Base-by-base conservation (phyloP, 2,797 vertebrate genomes). In the Hozukius guyotensis region DNA sequence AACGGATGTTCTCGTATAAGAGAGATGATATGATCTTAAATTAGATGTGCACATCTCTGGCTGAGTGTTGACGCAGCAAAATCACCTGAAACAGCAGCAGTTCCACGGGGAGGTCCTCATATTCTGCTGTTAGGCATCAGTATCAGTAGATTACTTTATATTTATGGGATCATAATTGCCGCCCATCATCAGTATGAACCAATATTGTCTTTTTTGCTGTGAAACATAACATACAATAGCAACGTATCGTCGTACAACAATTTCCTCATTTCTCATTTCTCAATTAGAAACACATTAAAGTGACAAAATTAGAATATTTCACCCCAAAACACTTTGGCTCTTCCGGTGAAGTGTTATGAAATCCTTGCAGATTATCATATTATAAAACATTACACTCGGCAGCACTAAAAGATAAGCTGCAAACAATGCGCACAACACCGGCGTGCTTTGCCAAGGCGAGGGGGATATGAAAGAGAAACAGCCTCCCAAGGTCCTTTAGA, bases 321-420 rank as follows among this genome's bases (percentile, higher is more conserved):
- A 81, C 13, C 34, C 22, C 38, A 59, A 59, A 78, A 81, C 52
- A 42, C 57, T 61, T 52, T 52, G 52, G 10, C 69, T 55, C 61
- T 86, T 82, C 12, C 56, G 22, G 78, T 68, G 13, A 69, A 81
- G 64, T 82, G 24, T 77, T 78, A 12, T 72, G 20, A 80, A 80
- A 77, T 24, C 22, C 16, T 75, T 63, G 20, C 42, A 76, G 12
- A 66, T 82, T 36, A 72, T 68, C 29, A 59, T 49, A n/a, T 64
- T 31, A 77, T 72, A 56, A 55, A 78, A 46, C 31, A 65, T 70
- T 59, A 70, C 34, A 82, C 32, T 46, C 24, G 38, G 63, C 52
- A 53, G 34, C n/a, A 52, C 65, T 61, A 29, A 74, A 75, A 72
- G 59, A 76, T 71, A 53, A 56, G 29, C 25, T 73, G 13, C 25